A percentile compares a stretch with the other conserved stretches of the same genome.
phyloP scores from a whole-genome alignment of 2,888 invertebrate species.

The Archaeoteleia sp. region DNA sequence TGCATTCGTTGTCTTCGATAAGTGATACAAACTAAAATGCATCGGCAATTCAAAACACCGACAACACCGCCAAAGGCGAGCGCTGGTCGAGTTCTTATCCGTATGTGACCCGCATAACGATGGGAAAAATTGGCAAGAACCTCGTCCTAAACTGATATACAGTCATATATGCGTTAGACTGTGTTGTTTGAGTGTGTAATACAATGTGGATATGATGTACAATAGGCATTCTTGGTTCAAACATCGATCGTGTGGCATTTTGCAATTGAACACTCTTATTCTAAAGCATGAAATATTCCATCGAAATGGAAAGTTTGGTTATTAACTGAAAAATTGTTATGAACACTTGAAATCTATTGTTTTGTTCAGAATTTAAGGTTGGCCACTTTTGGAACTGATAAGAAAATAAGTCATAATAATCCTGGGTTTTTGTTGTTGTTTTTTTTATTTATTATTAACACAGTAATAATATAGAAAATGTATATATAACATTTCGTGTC shows the following conservation, averaged over 20 bases:
- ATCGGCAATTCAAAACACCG: constrained; percentile 27
- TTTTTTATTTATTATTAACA: no score
- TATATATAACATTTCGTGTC: no score
- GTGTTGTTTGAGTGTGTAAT: neutral
- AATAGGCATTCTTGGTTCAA: constrained; percentile 7
- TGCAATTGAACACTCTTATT: constrained; percentile 3
- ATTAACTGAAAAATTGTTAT: no score
- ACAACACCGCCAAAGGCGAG: constrained; percentile 25
- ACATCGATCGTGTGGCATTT: constrained; percentile 1
- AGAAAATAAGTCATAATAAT: no score
- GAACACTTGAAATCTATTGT: no score
- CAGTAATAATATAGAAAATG: no score
- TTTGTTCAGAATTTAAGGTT: no score
- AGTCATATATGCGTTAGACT: no score
- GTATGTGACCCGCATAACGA: constrained; percentile 51
- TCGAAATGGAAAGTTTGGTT: no score
- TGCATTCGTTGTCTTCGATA: constrained; percentile 13
- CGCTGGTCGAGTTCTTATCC: constrained; percentile 39
- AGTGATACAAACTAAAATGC: constrained; percentile 19
- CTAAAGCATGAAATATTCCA: no score
- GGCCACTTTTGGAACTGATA: no score
- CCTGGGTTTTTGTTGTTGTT: no score
- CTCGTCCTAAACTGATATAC: constrained; percentile 16
- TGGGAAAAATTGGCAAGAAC: constrained; percentile 54
- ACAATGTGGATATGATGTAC: constrained; percentile 7